These are phyloP conservation scores for Malurus leucopterus DNA, from an alignment of 2,797 vertebrate genomes.

Conservation along the genomic window DNA sequence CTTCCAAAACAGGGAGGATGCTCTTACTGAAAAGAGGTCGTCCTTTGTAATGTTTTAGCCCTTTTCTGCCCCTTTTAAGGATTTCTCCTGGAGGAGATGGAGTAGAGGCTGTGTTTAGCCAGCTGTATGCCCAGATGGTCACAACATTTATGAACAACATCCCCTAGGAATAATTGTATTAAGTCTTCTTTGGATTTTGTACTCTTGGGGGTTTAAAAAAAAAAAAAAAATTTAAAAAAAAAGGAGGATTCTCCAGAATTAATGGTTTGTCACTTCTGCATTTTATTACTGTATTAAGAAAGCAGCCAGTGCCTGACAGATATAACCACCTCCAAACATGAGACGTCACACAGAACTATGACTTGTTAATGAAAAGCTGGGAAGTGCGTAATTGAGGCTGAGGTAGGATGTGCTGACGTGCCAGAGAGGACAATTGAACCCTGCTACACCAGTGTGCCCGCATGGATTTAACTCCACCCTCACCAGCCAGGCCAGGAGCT, in stretches of 20 bases:
- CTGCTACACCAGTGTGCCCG: slow-evolving; percentile 18
- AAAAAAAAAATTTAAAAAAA: background rate
- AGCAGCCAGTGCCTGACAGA: background rate
- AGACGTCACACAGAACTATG: slow-evolving; percentile 17
- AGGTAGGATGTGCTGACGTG: slow-evolving; percentile 4
- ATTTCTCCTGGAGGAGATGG: slow-evolving; percentile 54
- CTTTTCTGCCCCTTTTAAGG: slow-evolving; percentile 56
- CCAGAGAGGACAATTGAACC: slow-evolving; percentile 51
- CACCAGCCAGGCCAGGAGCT: background rate
- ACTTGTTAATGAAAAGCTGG: slow-evolving; percentile 55
- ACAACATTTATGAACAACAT: slow-evolving; percentile 14
- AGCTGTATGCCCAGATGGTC: slow-evolving; percentile 71
- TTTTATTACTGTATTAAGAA: slow-evolving; percentile 20
- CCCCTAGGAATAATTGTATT: slow-evolving; percentile 48
- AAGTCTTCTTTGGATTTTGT: slow-evolving; percentile 1
- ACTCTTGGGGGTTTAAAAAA: background rate
- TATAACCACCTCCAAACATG: background rate
- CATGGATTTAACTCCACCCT: background rate
- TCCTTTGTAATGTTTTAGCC: slow-evolving; percentile 59
- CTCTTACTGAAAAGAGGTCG: slow-evolving; percentile 40
- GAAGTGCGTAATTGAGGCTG: slow-evolving; percentile 14
- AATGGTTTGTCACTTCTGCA: background rate
- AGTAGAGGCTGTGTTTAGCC: slow-evolving; percentile 47
- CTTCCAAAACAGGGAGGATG: slow-evolving; percentile 65
- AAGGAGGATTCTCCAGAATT: background rate